A percentile compares a stretch with the other conserved stretches of the same genome.
phyloP scores from a whole-genome alignment of 2,113 vertebrate genomes.

The Meleagris gallopavo region DNA sequence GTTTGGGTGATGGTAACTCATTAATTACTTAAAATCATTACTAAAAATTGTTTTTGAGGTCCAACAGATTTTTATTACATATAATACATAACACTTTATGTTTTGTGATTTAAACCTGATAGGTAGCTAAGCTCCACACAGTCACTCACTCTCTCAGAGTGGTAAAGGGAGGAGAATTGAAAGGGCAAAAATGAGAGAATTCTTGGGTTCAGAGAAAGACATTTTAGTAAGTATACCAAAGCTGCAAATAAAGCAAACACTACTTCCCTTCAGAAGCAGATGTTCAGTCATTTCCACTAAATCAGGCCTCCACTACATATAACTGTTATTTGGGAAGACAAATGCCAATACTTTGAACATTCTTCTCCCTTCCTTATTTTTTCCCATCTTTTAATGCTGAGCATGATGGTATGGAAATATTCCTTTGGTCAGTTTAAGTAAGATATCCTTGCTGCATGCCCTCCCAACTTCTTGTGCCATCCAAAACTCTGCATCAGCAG shows the following conservation, averaged over 20 bases:
- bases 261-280: not conserved
- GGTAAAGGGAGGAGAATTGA: not conserved
- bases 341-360: rapidly evolving
- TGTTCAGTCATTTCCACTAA: not conserved
- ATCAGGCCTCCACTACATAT: rapidly evolving
- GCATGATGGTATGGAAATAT: not conserved
- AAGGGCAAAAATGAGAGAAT: not conserved
- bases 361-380: not conserved
- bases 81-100: not conserved
- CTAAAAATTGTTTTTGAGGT: not conserved
- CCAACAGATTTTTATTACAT: not conserved
- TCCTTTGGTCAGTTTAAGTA: not conserved
- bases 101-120: not conserved
- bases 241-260: not conserved
- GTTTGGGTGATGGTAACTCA: not conserved
- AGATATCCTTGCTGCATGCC: not conserved
- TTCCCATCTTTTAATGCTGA: not conserved
- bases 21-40: not conserved
- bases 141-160: not conserved
- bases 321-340: not conserved
- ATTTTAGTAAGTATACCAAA: not conserved
- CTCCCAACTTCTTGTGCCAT: not conserved
- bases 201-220: not conserved
- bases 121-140: not conserved
- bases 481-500: not conserved